Evolutionary conservation across 2,888 invertebrate genomes (phyloP).

Genomic region (Leucoma salicis): DNA sequence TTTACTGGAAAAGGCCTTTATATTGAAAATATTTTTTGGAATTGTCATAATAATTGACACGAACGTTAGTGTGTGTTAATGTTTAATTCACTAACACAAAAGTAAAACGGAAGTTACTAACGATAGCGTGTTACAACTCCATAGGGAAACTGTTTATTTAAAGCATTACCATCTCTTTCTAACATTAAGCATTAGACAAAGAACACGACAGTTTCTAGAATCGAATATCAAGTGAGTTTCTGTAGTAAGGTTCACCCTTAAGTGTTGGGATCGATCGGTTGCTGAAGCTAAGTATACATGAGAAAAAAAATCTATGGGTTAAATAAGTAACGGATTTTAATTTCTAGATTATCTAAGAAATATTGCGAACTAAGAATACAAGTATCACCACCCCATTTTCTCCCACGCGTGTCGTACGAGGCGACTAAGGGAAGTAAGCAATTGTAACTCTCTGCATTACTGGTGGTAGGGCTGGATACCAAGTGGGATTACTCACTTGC

Average conservation of each 20-base stretch:
- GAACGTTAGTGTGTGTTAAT: constrained; percentile 48
- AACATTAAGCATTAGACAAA: constrained; percentile 9
- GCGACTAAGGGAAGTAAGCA: no score
- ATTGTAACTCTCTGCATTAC: no score
- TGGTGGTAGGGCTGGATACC: no score
- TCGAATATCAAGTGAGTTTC: constrained; percentile 38
- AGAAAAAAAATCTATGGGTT: constrained; percentile 33
- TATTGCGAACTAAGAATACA: no score
- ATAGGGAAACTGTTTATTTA: neutral
- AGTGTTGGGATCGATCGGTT: constrained; percentile 62
- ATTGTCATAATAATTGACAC: constrained; percentile 14
- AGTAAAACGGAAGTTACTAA: constrained; percentile 25
- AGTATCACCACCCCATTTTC: no score
- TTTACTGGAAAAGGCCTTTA: neutral
- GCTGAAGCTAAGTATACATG: constrained; percentile 35
- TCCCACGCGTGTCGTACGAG: no score
- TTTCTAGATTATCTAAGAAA: no score
- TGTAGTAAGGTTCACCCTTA: constrained; percentile 44
- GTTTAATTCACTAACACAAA: constrained; percentile 61
- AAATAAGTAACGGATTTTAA: no score
- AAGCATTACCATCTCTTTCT: constrained; percentile 12
- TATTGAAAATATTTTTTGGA: constrained; percentile 1
- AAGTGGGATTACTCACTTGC: no score
- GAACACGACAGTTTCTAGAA: constrained; percentile 3
- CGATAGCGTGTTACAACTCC: constrained; percentile 9